Percentiles rank a stretch among this genome's conserved stretches.
phyloP scores from a whole-genome alignment of 2,888 invertebrate genomes.

The Elaeidobius kamerunicus region DNA sequence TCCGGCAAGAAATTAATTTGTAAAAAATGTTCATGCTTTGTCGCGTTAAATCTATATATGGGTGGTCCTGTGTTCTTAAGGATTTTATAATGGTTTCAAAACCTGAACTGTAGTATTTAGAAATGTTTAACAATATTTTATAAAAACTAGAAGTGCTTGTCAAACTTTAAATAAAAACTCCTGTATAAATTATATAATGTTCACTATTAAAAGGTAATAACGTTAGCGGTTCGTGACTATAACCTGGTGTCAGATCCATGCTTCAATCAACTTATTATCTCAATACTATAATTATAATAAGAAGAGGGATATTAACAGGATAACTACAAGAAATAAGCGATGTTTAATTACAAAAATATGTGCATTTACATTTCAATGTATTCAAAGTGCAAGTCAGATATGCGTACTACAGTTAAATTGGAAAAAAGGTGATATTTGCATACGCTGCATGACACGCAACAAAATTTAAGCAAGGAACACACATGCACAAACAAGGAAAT shows the following conservation, averaged over 20 bases:
- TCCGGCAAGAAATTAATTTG: conserved; percentile 19
- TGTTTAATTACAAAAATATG: conserved; percentile 9
- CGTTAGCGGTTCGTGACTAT: conserved; percentile 9
- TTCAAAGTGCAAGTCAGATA: conserved; percentile 2
- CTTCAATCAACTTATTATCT: conserved; percentile 18
- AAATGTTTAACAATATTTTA: no score
- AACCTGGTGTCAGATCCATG: conserved; percentile 11
- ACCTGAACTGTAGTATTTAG: no score
- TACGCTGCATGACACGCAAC: conserved; percentile 14
- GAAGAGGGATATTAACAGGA: conserved; percentile 4
- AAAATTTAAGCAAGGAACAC: background rate
- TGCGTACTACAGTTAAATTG: conserved; percentile 11
- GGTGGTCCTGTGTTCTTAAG: conserved; percentile 5
- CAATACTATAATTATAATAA: conserved; percentile 13
- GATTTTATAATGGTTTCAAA: background rate
- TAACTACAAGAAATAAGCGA: conserved; percentile 7
- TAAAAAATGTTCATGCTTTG: conserved; percentile 2
- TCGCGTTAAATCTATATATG: conserved; percentile 3
- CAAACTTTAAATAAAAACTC: no score
- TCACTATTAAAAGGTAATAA: background rate
- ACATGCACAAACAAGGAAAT: conserved; percentile 5
- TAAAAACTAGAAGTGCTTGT: no score
- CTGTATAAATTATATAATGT: no score
- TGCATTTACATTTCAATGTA: conserved; percentile 1
- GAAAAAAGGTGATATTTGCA: conserved; percentile 7